Evolutionary conservation across 1,140 invertebrate genomes (phyloP), one percentile per base, ranked within the genome.

Genomic region (Pseudomyrmex dendroicus): DNA sequence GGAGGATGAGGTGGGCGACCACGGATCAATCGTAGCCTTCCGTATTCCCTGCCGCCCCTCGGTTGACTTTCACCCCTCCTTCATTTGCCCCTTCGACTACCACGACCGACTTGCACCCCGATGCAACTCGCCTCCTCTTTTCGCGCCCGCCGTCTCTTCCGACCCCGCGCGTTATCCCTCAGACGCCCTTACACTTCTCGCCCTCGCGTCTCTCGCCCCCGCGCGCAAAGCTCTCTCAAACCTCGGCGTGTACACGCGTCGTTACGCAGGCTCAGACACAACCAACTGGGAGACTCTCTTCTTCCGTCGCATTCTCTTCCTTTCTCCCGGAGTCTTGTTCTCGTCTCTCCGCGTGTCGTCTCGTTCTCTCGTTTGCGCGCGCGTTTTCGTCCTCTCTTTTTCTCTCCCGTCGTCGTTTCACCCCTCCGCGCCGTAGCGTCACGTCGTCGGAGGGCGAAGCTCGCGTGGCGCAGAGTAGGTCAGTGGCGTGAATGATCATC

Each of bases 21-120:
- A 89, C 90, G 92, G 93, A 93, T 93, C 92, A 93, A 93, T 93
- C 92, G 92, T 93, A 91, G 91, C 92, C 90, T 92, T 93, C 91
- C 91, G 90, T 91, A 88, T 93, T 89, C 90, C 84, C 86, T 84
- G 80, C 87, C 87, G 73, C 76, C 84, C 82, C 73, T 83, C 82
- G 86, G 86, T 84, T 85, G 85, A 74, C 85, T 87, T 72, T 82
- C 77, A 44, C 46, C 83, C 56, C 78, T 64, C 52, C 83, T 82
- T 83, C 82, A 66, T 78, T 80, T 70, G 70, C 87, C 82, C 77
- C 82, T 84, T 82, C 87, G 62, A 86, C 83, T 82, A 84, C 89
- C 83, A 59, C 86, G 64, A 62, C 80, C 78, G 86, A 85, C 84
- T 82, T 77, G 66, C 86, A 82, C 87, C 82, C 73, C 82, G 35